Conservation (phyloP, 2,888 invertebrate species). For the Cremastinae sp. region DNA sequence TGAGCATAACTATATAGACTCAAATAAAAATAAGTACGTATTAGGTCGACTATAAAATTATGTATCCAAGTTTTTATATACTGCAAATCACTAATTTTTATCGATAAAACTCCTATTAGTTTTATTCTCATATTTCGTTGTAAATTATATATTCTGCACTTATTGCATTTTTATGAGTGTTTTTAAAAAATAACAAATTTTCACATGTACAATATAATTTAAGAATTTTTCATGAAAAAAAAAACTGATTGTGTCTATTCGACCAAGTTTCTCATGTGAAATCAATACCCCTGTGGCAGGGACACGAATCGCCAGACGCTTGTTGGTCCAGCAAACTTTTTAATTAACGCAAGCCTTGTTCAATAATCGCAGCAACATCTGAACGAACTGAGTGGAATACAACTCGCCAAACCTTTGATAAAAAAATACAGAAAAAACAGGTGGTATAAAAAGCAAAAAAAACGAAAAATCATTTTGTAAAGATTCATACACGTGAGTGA, state of each 20-base stretch:
- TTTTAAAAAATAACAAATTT: no score
- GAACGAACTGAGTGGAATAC: conserved; percentile 59
- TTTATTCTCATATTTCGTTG: no score
- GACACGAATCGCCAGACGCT: conserved; percentile 28
- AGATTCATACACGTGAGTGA: conserved; percentile 18
- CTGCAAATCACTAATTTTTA: no score
- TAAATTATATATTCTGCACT: no score
- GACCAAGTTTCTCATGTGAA: conserved; percentile 40
- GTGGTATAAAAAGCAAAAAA: conserved; percentile 24
- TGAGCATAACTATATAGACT: no score
- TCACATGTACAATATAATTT: no score
- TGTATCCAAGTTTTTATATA: no score
- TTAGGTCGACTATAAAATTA: no score
- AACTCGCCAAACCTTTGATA: conserved; percentile 52
- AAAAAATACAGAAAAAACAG: no score
- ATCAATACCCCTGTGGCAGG: conserved; percentile 44
- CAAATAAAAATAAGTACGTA: no score
- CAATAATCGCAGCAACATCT: conserved; percentile 53
- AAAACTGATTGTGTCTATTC: conserved; percentile 30
- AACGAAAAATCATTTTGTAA: conserved; percentile 40
- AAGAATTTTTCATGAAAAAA: conserved; percentile 20
- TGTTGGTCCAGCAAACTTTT: conserved; percentile 51
- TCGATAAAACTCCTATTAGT: no score
- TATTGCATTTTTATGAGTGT: no score
- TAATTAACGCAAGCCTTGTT: conserved; percentile 54